Evolutionary conservation across 2,888 invertebrate species (phyloP), one percentile per base, ranked within the genome.

Genomic region (Alcis repandata): DNA sequence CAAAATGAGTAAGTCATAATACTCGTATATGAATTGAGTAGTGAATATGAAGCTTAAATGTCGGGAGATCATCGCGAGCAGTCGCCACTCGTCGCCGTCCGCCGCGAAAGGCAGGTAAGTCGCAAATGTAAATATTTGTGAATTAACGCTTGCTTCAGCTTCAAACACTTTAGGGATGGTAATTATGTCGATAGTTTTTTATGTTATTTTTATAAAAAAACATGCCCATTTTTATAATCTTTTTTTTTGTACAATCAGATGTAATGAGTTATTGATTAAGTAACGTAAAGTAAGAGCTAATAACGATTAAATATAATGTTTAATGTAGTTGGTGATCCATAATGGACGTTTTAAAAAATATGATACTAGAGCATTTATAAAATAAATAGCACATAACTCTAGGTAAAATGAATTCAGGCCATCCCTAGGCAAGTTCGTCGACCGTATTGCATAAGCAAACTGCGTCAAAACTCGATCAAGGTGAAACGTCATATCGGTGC

Each of bases 401-500:
- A 27, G 27, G 6, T 36, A 36, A 3, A 32, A 32, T 59, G 49
- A 17, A 51, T 43, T 49, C 52, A 58, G 62, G 62, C 45, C 71
- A 73, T 52, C 74, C 59, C 72, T 72, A 71, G 22, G 33, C 64
- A 73, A 75, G 90, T 83, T 90, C 88, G 81, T 81, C 75, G 86
- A 71, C 78, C 90, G 75, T 72, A 79, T 90, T 90, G 88, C 90
- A 88, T 90, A 89, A 89, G 86, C 85, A 79, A 78, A 79, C 79
- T 77, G 77, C 86, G 83, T 86, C 86, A 86, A 85, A 90, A 86
- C 84, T 89, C 89, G 88, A 91, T 89, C 90, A 89, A 90, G 90
- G 90, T 88, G 84, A 89, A 82, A 79, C 81, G 77, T 83, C 82
- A 83, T 76, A 78, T 74, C 64, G 66, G 69, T 72, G 67, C 67